Conservation (phyloP, 1,140 invertebrate species). For the Panonychus citri region DNA sequence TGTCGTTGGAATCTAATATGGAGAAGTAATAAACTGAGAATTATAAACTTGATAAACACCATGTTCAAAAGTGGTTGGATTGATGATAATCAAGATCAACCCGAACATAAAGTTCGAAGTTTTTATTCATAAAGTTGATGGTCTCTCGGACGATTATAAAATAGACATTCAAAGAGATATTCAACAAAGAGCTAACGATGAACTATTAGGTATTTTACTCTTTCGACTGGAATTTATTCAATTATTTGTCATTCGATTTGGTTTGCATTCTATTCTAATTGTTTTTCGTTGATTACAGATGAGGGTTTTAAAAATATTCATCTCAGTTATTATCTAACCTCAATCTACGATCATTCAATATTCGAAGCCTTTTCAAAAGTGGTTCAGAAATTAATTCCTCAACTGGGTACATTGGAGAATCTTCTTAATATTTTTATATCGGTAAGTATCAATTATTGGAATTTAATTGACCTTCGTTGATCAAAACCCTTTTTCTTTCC, state of each 20-base stretch:
- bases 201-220: slow-evolving; percentile 33
- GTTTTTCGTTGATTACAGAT: not conserved
- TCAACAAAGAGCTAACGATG: slow-evolving; percentile 83
- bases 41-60: no score
- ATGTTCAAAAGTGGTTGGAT: no score
- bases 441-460: slow-evolving; percentile 34
- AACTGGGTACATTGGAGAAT: slow-evolving; percentile 88
- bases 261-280: not conserved
- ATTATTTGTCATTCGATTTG: no score
- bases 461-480: not conserved
- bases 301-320: slow-evolving; percentile 9
- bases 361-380: slow-evolving; percentile 99
- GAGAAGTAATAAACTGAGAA: no score
- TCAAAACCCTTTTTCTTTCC: slow-evolving; percentile 1
- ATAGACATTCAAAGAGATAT: slow-evolving; percentile 92
- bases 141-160: slow-evolving; percentile 92
- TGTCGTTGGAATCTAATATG: no score
- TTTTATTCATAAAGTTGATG: slow-evolving; percentile 96
- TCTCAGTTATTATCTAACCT: slow-evolving; percentile 77
- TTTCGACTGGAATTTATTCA: not conserved
- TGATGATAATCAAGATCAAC: slow-evolving; percentile 91
- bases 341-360: slow-evolving; percentile 98
- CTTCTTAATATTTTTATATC: slow-evolving; percentile 97
- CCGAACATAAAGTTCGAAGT: slow-evolving; percentile 91
- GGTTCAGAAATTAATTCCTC: slow-evolving; percentile 94